Conservation (phyloP, 2,113 vertebrate genomes). For the Pseudois nayaur region DNA sequence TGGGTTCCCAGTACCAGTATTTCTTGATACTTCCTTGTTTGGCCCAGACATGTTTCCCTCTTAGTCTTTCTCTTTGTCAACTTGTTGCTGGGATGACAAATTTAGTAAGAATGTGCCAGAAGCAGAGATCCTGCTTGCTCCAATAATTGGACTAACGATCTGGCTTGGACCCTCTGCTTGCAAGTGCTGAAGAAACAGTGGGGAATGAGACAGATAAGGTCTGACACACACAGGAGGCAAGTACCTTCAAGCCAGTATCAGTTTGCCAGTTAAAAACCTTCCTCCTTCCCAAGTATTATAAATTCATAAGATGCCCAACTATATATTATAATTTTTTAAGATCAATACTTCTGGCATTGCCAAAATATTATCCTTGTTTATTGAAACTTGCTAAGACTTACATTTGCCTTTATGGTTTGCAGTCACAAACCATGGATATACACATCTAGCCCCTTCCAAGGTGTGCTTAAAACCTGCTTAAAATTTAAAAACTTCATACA, state of each 20-base stretch:
- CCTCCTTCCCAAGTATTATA: background rate
- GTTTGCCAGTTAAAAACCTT: background rate
- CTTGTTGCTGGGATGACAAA: background rate
- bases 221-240: background rate
- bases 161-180: background rate
- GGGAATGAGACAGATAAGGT: background rate
- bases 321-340: background rate
- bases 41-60: background rate
- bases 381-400: background rate
- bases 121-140: background rate
- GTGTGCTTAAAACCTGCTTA: background rate
- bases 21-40: background rate
- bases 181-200: background rate
- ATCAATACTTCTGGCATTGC: background rate
- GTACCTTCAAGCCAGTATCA: background rate
- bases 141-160: background rate
- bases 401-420: background rate
- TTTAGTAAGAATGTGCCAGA: background rate
- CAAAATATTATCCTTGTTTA: background rate
- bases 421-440: background rate
- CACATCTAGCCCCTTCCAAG: background rate
- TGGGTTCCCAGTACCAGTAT: background rate
- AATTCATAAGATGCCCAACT: background rate
- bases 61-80: background rate
- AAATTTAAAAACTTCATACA: background rate